Evolutionary conservation across 1,140 invertebrate species (phyloP).

Genomic region (Heliconius nattereri): DNA sequence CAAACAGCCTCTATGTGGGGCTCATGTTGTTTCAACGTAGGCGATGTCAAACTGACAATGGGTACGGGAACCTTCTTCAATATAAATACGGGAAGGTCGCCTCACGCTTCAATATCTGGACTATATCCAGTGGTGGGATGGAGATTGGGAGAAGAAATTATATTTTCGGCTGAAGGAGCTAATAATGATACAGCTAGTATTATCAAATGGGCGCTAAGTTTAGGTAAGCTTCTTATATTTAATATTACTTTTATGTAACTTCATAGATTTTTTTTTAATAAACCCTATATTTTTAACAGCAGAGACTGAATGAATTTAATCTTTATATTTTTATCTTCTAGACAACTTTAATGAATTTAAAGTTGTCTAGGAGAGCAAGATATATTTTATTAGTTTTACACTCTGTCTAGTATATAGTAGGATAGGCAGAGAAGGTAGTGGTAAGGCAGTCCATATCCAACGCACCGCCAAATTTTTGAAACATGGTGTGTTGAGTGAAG

Average conservation of each 20-base stretch:
- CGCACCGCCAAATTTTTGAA: no score
- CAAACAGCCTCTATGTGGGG: constrained; percentile 96
- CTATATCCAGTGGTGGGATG: constrained; percentile 96
- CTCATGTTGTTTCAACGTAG: constrained; percentile 90
- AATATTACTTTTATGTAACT: not conserved
- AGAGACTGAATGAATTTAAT: no score
- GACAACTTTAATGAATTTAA: no score
- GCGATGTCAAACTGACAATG: constrained; percentile 95
- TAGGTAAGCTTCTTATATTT: constrained; percentile 81
- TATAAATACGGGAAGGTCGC: constrained; percentile 89
- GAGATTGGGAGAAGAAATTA: constrained; percentile 86
- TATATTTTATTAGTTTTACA: not conserved
- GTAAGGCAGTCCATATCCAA: no score
- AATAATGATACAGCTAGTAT: constrained; percentile 93
- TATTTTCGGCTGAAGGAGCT: constrained; percentile 92
- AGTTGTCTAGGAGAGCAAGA: no score
- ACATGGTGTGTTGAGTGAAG: no score
- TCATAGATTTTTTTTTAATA: no score
- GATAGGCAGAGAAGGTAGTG: no score
- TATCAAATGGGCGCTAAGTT: constrained; percentile 91
- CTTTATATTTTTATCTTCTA: no score
- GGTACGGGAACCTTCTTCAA: constrained; percentile 97
- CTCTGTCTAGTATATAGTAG: not conserved
- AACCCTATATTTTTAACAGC: no score
- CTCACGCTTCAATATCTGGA: constrained; percentile 89